Base-by-base conservation (phyloP, 2,797 vertebrate genomes). In the Australoheros facetus region DNA sequence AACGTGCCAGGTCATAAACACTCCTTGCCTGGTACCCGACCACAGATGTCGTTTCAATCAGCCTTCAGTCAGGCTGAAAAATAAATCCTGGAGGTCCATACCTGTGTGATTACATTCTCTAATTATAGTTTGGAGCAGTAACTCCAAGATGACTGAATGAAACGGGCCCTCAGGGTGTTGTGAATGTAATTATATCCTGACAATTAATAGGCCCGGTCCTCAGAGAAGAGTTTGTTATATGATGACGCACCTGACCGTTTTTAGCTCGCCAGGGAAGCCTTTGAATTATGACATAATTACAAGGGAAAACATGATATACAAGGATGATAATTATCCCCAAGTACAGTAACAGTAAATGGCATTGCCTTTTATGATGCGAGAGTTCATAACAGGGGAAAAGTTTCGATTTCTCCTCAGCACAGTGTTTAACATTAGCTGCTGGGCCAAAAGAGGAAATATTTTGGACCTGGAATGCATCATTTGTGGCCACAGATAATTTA, bases 251-350 rank as follows among this genome's bases (percentile, higher is more conserved):
- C 88, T 83, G 90, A 87, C 62, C 23, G 70, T 85, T 92, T 93
- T 88, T 83, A 83, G 85, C 88, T 89, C 45, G 11, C 82, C 56
- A 60, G 89, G 85, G 86, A 91, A 91, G 85, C 83, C 85, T 94
- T 94, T 93, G 92, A 93, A 91, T 89, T 88, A 90, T 91, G 90
- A 89, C 85, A 91, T 92, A 93, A 94, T 94, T 93, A 94, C 88
- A 93, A 93, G 88, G 93, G 71, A 92, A 92, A 90, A 92, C 86
- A 85, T 90, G 90, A 90, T 92, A 91, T 90, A 88, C 81, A 89
- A 87, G 87, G 83, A 89, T 86, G 86, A 87, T 90, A 80, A 92
- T 95, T 93, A 93, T 92, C 85, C 80, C 37, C 72, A 73, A 79
- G 85, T 78, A 86, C 82, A 85, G 86, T 84, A 85, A 88, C 87